Evolutionary conservation across 2,888 invertebrate genomes (phyloP), one percentile per base, ranked within the genome.

Genomic region (Thecophora atra): DNA sequence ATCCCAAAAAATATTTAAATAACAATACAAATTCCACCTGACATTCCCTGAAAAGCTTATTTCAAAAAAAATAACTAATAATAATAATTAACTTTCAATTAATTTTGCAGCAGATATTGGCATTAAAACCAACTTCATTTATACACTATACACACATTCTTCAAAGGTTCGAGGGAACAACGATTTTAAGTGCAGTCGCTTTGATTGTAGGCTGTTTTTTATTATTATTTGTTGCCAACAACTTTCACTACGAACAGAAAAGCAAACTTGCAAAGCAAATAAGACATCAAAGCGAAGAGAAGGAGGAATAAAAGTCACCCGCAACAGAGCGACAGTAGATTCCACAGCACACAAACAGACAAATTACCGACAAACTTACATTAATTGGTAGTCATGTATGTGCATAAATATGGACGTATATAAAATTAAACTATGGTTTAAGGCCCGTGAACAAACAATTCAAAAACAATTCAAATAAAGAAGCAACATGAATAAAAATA

Each of bases 201-300:
- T 37, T 37, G 37, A 37, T 37, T 37, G 37, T 37, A 37, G 37
- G 37, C 37, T 37, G 37, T 37, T 37, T 47, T 47, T 47, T 47
- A 17, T 47, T n/a, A n/a, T n/a, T 54, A 21, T 24, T 54, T 54
- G 19, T 24, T 54, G 54, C 54, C 54, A 54, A 54, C 54, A 54
- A 54, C 54, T 54, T 54, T 24, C 54, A 54, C 54, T 54, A 19
- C n/a, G 21, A 19, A 15, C 37, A 37, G 7, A 37, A 11, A 37
- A 37, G 3, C 19, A 54, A 54, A 54, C 19, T n/a, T n/a, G 17
- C 4, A 5, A 47, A 47, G 17, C 17, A 47, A 47, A 47, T 47
- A 47, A 47, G 47, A 47, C 47, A n/a, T 47, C 54, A 54, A 54
- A 21, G 21, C 19, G 11, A 54, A 54, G 21, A 54, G 21, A 5